These are phyloP conservation scores for Xylocopa sonorina DNA, from an alignment of 1,140 invertebrate species.

Conservation along the genomic window DNA sequence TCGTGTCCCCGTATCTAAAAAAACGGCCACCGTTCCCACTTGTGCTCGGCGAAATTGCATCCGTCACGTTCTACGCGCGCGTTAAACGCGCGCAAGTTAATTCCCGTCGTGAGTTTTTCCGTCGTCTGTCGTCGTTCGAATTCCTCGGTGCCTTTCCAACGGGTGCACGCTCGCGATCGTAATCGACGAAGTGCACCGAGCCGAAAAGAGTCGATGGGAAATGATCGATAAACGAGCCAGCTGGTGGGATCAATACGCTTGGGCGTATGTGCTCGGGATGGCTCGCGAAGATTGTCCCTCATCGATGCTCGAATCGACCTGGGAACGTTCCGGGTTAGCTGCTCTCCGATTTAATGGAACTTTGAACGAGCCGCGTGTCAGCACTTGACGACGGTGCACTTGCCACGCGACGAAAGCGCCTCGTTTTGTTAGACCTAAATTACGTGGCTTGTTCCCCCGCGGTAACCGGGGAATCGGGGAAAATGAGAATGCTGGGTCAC, in stretches of 20 bases:
- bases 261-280: background rate
- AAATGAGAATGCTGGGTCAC: background rate
- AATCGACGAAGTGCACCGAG: slow-evolving; percentile 45
- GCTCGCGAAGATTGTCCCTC: slow-evolving; percentile 39
- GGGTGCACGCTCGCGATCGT: background rate
- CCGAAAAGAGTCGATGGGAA: slow-evolving; percentile 25
- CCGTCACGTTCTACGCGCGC: background rate
- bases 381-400: background rate
- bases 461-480: background rate
- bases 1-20: background rate
- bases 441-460: background rate
- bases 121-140: slow-evolving; percentile 14
- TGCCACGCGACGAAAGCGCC: background rate
- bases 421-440: slow-evolving; percentile 18
- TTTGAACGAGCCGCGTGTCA: background rate
- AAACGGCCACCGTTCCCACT: background rate
- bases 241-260: slow-evolving; percentile 51
- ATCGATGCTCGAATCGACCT: slow-evolving; percentile 22
- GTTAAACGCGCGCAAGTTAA: slow-evolving; percentile 40
- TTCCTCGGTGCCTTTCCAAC: slow-evolving; percentile 4
- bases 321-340: background rate
- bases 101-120: no score
- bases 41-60: slow-evolving; percentile 38
- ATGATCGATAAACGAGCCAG: slow-evolving; percentile 44
- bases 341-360: slow-evolving; percentile 8